Evolutionary conservation across 2,113 vertebrate genomes (phyloP), one percentile per base, ranked within the genome.

Genomic region (Probosciger aterrimus): DNA sequence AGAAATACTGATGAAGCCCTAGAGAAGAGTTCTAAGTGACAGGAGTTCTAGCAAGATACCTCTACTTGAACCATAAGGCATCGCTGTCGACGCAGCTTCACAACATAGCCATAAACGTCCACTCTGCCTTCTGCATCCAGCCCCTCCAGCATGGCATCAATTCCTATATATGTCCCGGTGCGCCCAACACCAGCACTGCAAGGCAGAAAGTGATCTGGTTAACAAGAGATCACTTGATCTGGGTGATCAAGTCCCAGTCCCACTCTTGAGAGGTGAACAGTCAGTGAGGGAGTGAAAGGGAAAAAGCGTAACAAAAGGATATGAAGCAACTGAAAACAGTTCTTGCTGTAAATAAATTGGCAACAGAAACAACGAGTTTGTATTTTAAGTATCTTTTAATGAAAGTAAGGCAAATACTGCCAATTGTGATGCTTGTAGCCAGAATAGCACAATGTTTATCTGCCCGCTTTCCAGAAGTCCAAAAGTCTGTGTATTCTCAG

Each of bases 41-140:
- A 22, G 18, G 43, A 55, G 8, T 37, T 43, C 24, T n/a, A 59
- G 39, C 3, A 3, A 75, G 30, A 19, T 96, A 99, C 99, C 99
- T 99, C 99, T 2, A 99, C 99, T 98, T 99, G 99, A 69, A 99
- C 99, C 99, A 99, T 99, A 52, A 99, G 99, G 83, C 99, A 99
- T 18, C 99, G 97, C 95, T 99, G 99, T 27, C 98, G 98, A 20
- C 99, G 98, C 22, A 99, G 98, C 89, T 98, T 98, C 63, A 99
- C 99, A 0, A 99, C 97, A 5, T 99, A 99, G 7, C 99, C 99
- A 3, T 99, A 99, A 53, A 99, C 98, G 86, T 99, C 99, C 87
- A 99, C 98, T 86, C 97, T 98, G 93, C 98, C 98, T 88, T 99
- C 99, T 1, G 98, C 93, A 49, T 99, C 99, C 95, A 99, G 96